phyloP scores from a whole-genome alignment of 2,113 vertebrate genomes.

The Terrapene triunguis region DNA sequence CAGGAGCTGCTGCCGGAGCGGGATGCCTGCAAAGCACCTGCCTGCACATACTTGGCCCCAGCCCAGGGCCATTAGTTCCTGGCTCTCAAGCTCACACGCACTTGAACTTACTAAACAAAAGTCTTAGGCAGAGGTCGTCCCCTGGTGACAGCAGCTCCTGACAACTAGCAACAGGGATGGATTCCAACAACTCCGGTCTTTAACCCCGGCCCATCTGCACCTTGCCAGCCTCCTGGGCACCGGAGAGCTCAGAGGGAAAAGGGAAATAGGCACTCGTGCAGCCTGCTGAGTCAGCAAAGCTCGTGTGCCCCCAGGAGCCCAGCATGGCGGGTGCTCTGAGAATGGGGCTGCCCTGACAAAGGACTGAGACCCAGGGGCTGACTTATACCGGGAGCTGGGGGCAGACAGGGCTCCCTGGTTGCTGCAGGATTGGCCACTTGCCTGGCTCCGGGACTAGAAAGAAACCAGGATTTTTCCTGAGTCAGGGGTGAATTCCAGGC shows the following conservation, averaged over 20 bases:
- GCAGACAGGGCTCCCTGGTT: no score
- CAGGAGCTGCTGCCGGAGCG: background rate
- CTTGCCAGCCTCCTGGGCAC: background rate
- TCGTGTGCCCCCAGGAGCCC: rapidly evolving
- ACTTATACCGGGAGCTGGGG: no score
- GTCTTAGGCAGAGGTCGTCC: rapidly evolving
- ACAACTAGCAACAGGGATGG: rapidly evolving
- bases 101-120: rapidly evolving
- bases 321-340: rapidly evolving
- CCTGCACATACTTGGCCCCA: background rate
- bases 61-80: background rate
- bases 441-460: rapidly evolving
- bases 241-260: background rate
- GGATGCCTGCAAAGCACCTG: background rate
- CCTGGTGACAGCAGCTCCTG: rapidly evolving
- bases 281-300: no score
- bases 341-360: rapidly evolving
- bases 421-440: background rate
- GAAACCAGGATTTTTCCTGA: rapidly evolving
- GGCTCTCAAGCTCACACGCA: rapidly evolving
- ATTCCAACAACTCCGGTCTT: background rate
- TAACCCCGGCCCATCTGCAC: background rate
- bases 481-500: background rate
- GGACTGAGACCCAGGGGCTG: background rate
- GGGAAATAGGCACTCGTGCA: rapidly evolving